Conservation (phyloP, 2,888 invertebrate genomes). For the Apodemia duryi region DNA sequence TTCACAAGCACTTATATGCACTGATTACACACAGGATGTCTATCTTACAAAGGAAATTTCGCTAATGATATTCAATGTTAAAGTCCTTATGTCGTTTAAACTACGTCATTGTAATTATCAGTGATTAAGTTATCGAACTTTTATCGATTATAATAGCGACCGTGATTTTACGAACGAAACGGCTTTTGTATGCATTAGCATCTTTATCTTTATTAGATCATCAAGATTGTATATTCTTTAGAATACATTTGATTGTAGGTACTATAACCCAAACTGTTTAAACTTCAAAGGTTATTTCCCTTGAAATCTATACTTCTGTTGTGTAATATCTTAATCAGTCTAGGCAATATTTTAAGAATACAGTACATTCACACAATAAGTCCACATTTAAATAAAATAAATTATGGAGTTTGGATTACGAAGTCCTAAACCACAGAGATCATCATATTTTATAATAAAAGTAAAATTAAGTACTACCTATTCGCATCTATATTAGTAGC, state of each 20-base stretch:
- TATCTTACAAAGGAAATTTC: constrained; percentile 25
- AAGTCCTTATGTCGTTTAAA: constrained; percentile 30
- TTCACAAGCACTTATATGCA: constrained; percentile 16
- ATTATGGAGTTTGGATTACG: neutral
- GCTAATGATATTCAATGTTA: constrained; percentile 29
- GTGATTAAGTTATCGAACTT: constrained; percentile 30
- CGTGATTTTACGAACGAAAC: constrained; percentile 41
- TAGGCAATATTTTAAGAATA: no score
- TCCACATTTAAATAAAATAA: no score
- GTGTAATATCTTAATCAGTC: neutral
- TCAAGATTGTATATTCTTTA: constrained; percentile 2
- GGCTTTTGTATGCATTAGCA: constrained; percentile 31
- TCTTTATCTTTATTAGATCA: constrained; percentile 24
- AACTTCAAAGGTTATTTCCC: neutral
- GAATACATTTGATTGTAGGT: neutral
- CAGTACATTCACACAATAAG: no score
- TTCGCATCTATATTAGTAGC: neutral
- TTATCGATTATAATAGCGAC: constrained; percentile 34
- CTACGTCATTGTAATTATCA: constrained; percentile 37
- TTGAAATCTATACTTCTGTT: neutral
- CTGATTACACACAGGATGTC: constrained; percentile 26
- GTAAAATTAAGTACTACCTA: constrained; percentile 5
- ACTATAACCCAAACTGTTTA: neutral
- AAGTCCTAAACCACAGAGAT: neutral
- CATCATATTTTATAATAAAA: neutral